Conservation (phyloP, 2,113 vertebrate genomes). For the Heterotis niloticus region DNA sequence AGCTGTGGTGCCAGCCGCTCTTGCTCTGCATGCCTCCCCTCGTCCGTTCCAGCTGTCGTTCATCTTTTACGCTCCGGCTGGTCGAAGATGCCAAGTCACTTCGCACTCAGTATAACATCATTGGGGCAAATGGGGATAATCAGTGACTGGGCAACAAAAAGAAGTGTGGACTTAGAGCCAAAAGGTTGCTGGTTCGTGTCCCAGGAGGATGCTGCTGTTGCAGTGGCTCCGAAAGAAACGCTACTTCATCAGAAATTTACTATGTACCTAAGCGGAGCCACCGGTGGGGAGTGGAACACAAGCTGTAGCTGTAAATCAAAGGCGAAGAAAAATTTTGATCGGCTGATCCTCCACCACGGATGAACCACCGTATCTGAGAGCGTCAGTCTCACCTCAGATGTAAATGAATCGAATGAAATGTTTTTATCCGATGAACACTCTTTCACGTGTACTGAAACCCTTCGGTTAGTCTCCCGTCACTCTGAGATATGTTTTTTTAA, state of each 20-base stretch:
- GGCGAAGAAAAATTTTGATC: not conserved
- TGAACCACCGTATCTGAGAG: not conserved
- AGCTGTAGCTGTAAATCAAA: not conserved
- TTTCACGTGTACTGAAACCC: constrained; percentile 8
- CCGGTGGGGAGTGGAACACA: not conserved
- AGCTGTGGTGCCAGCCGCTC: too few species aligned
- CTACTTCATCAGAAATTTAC: too few species aligned
- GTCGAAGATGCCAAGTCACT: not conserved
- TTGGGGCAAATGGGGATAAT: not conserved
- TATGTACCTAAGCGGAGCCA: too few species aligned
- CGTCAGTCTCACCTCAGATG: not conserved
- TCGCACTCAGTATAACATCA: not conserved
- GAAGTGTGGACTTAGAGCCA: not conserved
- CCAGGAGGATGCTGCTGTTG: not conserved
- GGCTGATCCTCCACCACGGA: not conserved
- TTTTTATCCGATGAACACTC: constrained; percentile 14
- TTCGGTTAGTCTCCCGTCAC: not conserved
- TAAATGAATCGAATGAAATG: not conserved
- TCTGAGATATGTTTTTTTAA: constrained; percentile 18
- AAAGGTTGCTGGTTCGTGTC: not conserved
- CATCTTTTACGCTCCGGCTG: not conserved
- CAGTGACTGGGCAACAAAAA: not conserved
- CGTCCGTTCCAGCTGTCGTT: not conserved
- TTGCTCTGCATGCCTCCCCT: not conserved
- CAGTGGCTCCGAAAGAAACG: too few species aligned